Conservation (phyloP, 2,113 vertebrate genomes). For the Bubo blakistoni region DNA sequence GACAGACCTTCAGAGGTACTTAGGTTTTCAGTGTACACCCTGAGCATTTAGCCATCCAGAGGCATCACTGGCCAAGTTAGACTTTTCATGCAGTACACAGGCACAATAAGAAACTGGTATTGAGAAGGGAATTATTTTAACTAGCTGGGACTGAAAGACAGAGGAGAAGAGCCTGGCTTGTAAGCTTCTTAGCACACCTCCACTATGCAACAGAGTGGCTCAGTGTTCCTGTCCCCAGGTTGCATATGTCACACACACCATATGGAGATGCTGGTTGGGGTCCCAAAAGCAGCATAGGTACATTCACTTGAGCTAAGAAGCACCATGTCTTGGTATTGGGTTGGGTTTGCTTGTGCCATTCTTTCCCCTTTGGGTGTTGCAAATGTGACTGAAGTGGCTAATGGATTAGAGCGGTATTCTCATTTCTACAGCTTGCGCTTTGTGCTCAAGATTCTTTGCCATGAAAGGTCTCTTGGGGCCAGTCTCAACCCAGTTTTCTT, state of each 20-base stretch:
- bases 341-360: neutral
- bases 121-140: neutral
- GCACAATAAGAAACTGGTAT: neutral
- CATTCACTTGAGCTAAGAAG: neutral
- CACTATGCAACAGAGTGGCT: neutral
- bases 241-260: neutral
- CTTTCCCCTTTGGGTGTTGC: neutral
- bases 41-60: neutral
- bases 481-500: constrained; percentile 14
- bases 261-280: neutral
- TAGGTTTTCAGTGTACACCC: neutral
- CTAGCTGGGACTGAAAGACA: neutral
- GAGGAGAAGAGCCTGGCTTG: neutral
- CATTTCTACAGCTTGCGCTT: neutral
- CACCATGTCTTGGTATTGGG: neutral
- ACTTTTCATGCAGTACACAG: neutral
- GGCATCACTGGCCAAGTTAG: neutral
- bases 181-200: neutral
- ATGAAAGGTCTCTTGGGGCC: constrained; percentile 17
- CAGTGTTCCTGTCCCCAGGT: neutral
- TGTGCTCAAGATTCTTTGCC: neutral
- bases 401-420: neutral
- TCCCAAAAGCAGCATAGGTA: neutral
- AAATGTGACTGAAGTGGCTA: neutral
- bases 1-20: neutral